Percentiles rank a stretch among this genome's conserved stretches.
These are phyloP conservation scores for Danio rerio DNA, from an alignment of 2,113 vertebrate species.

Conservation along the genomic window DNA sequence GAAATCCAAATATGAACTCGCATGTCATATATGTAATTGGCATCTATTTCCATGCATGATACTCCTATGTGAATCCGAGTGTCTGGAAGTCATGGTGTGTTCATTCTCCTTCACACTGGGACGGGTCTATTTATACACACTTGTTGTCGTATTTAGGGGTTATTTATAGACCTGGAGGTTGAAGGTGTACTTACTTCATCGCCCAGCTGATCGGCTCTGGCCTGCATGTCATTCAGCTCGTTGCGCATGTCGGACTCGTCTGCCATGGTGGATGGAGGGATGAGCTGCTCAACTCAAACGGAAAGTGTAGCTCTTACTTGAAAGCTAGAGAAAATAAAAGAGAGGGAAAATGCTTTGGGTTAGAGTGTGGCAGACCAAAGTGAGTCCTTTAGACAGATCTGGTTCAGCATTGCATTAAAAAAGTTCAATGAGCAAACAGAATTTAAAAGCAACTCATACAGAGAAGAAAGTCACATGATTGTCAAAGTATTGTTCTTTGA, in stretches of 20 bases:
- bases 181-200: conserved; percentile 84
- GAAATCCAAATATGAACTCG: too few species aligned
- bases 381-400: background rate
- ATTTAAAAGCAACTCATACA: background rate
- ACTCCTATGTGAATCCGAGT: background rate
- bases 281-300: conserved; percentile 64
- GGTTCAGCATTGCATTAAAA: background rate
- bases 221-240: conserved; percentile 95
- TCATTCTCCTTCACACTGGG: conserved; percentile 18
- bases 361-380: background rate
- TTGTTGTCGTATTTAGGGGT: background rate
- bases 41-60: too few species aligned
- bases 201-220: conserved; percentile 90
- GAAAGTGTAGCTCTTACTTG: conserved; percentile 53
- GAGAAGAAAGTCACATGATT: background rate
- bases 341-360: background rate
- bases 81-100: background rate
- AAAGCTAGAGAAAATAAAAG: conserved; percentile 48
- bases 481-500: background rate
- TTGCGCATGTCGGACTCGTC: conserved; percentile 98
- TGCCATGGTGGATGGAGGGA: conserved; percentile 81
- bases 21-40: too few species aligned
- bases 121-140: background rate
- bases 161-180: conserved; percentile 1
- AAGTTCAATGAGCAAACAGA: background rate